Conservation (phyloP, 1,140 invertebrate genomes). For the Magallana gigas region DNA sequence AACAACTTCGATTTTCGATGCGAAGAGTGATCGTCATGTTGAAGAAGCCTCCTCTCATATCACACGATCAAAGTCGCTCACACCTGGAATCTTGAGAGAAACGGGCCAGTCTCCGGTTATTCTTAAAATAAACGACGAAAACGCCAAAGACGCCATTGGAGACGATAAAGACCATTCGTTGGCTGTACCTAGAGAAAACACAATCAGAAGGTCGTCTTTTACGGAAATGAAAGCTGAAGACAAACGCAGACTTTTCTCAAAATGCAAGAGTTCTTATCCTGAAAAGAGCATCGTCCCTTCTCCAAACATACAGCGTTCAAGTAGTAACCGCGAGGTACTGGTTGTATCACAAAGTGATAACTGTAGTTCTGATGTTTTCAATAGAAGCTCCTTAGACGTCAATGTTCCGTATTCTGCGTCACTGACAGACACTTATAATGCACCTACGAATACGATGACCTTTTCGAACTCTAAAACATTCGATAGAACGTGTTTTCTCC, state of each 20-base stretch:
- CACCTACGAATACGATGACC: not conserved
- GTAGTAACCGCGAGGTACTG: conserved; percentile 7
- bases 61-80: not conserved
- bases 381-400: not conserved
- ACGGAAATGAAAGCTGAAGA: not conserved
- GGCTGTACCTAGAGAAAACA: not conserved
- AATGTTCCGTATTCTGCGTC: not conserved
- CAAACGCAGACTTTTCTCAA: conserved; percentile 19
- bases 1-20: not conserved
- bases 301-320: not conserved
- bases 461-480: not conserved
- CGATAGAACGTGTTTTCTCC: not conserved
- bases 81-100: not conserved
- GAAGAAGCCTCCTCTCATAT: not conserved
- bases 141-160: not conserved
- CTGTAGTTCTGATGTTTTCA: not conserved
- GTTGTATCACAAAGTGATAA: not conserved
- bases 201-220: not conserved
- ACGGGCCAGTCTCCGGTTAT: not conserved
- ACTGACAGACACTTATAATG: not conserved
- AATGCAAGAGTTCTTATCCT: not conserved
- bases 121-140: not conserved
- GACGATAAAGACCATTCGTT: not conserved
- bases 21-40: not conserved
- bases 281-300: not conserved